Evolutionary conservation across 2,888 invertebrate genomes (phyloP).

Genomic region (Chorisops tibialis): DNA sequence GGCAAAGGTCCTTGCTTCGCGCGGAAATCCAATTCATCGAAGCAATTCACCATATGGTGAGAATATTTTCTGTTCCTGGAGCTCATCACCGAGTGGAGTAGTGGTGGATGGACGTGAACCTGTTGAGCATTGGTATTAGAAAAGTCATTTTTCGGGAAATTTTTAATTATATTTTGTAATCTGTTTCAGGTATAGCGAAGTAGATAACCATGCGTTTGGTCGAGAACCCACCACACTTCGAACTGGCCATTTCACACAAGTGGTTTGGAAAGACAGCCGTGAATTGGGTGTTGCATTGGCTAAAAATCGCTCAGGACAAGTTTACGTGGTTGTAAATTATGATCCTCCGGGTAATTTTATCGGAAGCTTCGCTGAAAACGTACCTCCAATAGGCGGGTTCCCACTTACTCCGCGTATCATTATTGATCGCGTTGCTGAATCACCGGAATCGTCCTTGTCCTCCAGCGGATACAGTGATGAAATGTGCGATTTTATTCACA

Average conservation of each 20-base stretch:
- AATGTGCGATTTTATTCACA: conserved; percentile 50
- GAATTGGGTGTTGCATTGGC: conserved; percentile 75
- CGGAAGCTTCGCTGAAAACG: conserved; percentile 71
- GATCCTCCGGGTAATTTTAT: conserved; percentile 84
- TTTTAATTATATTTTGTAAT: conserved; percentile 3
- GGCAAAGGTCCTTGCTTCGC: conserved; percentile 62
- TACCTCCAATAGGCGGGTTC: conserved; percentile 58
- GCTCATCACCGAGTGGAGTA: conserved; percentile 57
- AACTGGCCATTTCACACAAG: conserved; percentile 78
- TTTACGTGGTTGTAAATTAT: conserved; percentile 85
- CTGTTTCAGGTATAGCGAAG: conserved; percentile 58
- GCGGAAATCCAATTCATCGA: conserved; percentile 68
- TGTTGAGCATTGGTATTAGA: conserved; percentile 49
- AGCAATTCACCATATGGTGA: conserved; percentile 77
- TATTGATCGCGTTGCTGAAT: conserved; percentile 38
- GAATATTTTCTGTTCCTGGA: conserved; percentile 76
- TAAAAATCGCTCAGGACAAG: conserved; percentile 63
- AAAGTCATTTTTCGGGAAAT: too few relatives aligned
- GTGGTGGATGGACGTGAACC: conserved; percentile 53
- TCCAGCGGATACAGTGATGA: conserved; percentile 39
- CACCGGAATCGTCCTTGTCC: conserved; percentile 37
- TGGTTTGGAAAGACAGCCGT: conserved; percentile 72
- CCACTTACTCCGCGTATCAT: conserved; percentile 37
- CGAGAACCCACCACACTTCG: conserved; percentile 62
- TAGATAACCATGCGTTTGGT: conserved; percentile 61